phyloP scores from a whole-genome alignment of 1,140 invertebrate species.

The Euwallacea similis region DNA sequence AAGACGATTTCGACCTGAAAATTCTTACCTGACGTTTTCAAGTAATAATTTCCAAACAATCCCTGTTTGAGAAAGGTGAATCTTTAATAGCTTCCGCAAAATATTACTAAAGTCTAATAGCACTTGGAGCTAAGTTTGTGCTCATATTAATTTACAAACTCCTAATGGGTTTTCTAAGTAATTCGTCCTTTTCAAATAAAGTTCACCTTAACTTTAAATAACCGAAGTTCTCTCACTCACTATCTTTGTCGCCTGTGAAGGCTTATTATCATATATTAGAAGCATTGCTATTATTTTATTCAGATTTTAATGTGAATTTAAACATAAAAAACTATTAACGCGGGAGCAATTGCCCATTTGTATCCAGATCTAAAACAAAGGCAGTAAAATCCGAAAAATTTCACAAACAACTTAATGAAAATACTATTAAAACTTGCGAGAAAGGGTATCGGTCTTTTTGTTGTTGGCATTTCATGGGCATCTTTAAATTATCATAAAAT shows the following conservation, averaged over 20 bases:
- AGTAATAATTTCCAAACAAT: too few relatives aligned
- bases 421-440: background rate
- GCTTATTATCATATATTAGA: too few relatives aligned
- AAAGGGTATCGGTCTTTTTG: slow-evolving; percentile 5
- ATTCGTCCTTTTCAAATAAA: background rate
- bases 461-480: slow-evolving; percentile 7
- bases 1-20: too few relatives aligned
- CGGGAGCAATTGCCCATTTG: background rate
- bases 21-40: too few relatives aligned
- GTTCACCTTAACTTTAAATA: background rate
- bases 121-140: background rate
- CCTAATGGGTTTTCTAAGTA: slow-evolving; percentile 1
- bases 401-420: slow-evolving; percentile 12
- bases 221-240: background rate
- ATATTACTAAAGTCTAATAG: background rate
- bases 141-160: background rate
- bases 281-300: too few relatives aligned
- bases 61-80: background rate
- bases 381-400: background rate
- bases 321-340: too few relatives aligned
- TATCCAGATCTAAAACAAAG: background rate
- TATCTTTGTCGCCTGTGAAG: too few relatives aligned
- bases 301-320: too few relatives aligned
- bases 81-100: background rate
- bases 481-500: slow-evolving; percentile 28